phyloP scores from a whole-genome alignment of 2,888 invertebrate genomes.

The Ceramica pisi region DNA sequence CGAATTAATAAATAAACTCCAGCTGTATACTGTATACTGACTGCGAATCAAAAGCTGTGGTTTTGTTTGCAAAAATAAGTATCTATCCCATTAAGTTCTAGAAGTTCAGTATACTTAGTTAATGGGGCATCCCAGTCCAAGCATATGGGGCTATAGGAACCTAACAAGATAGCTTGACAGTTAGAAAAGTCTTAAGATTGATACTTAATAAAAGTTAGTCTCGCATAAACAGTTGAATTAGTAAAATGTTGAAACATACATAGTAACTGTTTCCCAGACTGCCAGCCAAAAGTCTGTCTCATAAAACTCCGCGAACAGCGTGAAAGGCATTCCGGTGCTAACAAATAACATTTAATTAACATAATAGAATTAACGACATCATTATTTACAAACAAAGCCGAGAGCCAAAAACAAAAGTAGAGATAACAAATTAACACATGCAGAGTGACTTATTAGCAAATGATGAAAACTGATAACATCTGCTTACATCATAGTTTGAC shows the following conservation, averaged over 20 bases:
- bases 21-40: neutral
- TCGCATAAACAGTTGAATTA: neutral
- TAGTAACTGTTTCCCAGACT: constrained; percentile 24
- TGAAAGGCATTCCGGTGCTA: constrained; percentile 36
- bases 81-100: no score
- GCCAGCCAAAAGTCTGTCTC: constrained; percentile 29
- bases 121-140: neutral
- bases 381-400: constrained; percentile 15
- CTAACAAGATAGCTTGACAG: neutral
- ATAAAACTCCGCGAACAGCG: constrained; percentile 17
- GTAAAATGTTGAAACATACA: neutral
- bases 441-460: constrained; percentile 34
- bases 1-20: no score
- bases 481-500: constrained; percentile 57
- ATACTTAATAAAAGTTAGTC: neutral
- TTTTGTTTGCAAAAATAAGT: constrained; percentile 6
- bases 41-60: neutral
- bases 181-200: neutral
- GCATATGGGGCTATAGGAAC: neutral
- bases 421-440: constrained; percentile 41
- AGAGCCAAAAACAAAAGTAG: neutral
- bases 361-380: constrained; percentile 23
- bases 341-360: constrained; percentile 38
- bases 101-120: no score
- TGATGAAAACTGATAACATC: constrained; percentile 33